phyloP scores from a whole-genome alignment of 2,797 vertebrate genomes.

The Hybognathus amarus region DNA sequence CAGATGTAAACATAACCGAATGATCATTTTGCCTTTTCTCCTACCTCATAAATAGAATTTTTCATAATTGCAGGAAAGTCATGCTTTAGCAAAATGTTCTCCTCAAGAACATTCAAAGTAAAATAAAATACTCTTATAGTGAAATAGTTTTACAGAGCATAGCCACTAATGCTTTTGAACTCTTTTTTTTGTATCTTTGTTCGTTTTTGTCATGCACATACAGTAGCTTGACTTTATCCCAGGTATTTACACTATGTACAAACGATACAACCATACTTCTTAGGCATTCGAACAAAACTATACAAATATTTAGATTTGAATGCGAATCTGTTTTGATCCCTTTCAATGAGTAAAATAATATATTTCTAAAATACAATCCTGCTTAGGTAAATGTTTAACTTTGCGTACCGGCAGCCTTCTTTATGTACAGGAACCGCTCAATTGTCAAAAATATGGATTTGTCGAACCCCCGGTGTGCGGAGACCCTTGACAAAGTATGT shows the following conservation, averaged over 20 bases:
- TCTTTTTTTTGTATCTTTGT: constrained; percentile 91
- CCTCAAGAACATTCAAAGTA: constrained; percentile 99
- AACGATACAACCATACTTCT: constrained; percentile 99
- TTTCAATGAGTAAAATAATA: constrained; percentile 99
- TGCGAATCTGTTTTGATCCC: constrained; percentile 96
- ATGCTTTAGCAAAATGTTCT: constrained; percentile 99
- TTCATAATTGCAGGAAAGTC: constrained; percentile 94
- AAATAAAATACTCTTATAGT: constrained; percentile 99
- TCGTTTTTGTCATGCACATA: constrained; percentile 98
- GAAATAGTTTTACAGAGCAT: constrained; percentile 99
- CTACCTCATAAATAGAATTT: constrained; percentile 97
- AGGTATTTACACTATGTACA: constrained; percentile 99
- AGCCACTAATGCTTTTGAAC: constrained; percentile 98
- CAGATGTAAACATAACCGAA: constrained; percentile 93
- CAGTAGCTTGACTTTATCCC: constrained; percentile 89
- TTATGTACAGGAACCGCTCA: constrained; percentile 97
- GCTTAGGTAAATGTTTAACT: constrained; percentile 93
- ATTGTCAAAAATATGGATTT: constrained; percentile 98
- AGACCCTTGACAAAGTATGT: constrained; percentile 88
- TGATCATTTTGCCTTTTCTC: constrained; percentile 93
- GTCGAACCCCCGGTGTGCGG: constrained; percentile 91
- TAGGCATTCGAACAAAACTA: constrained; percentile 99
- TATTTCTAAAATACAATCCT: constrained; percentile 97
- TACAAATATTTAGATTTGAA: constrained; percentile 99
- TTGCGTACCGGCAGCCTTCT: constrained; percentile 89